Percentiles rank a stretch among this genome's conserved stretches.
Evolutionary conservation across 2,113 vertebrate species (phyloP).

Genomic region (Varanus salvator): DNA sequence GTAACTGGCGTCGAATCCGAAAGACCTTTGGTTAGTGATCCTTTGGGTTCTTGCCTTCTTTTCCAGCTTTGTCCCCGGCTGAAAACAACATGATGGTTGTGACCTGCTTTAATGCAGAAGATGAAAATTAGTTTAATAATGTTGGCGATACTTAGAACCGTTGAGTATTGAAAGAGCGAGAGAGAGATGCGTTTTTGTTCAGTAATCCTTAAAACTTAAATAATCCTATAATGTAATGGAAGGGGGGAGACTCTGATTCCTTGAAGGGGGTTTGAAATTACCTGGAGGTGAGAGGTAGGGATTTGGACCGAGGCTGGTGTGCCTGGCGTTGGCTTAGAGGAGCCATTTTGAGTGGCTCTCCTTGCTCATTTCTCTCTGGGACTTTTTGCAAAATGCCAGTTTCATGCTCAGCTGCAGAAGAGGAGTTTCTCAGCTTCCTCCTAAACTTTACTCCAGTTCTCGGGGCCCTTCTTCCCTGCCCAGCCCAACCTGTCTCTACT

Average conservation of each 20-base stretch:
- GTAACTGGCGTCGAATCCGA: rapidly evolving
- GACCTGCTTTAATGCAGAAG: background rate
- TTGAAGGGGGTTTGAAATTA: background rate
- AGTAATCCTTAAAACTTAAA: rapidly evolving
- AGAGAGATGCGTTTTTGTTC: background rate
- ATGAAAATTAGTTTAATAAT: background rate
- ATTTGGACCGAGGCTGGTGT: background rate
- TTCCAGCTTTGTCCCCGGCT: background rate
- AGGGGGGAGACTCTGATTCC: background rate
- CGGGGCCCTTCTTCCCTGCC: background rate
- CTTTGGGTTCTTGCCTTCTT: background rate
- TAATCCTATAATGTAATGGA: rapidly evolving
- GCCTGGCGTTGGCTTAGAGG: slow-evolving; percentile 16
- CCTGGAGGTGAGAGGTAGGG: background rate
- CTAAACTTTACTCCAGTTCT: rapidly evolving
- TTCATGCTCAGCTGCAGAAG: background rate
- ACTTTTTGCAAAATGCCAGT: background rate
- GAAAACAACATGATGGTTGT: no score
- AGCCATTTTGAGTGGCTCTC: slow-evolving; percentile 68
- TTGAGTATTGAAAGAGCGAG: rapidly evolving
- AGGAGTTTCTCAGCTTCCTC: background rate
- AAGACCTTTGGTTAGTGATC: background rate
- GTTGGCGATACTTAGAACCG: rapidly evolving
- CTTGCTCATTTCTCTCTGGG: slow-evolving; percentile 41
- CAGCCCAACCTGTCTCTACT: slow-evolving; percentile 51